Conservation (phyloP, 2,888 invertebrate species). For the Brachypterus glaber region DNA sequence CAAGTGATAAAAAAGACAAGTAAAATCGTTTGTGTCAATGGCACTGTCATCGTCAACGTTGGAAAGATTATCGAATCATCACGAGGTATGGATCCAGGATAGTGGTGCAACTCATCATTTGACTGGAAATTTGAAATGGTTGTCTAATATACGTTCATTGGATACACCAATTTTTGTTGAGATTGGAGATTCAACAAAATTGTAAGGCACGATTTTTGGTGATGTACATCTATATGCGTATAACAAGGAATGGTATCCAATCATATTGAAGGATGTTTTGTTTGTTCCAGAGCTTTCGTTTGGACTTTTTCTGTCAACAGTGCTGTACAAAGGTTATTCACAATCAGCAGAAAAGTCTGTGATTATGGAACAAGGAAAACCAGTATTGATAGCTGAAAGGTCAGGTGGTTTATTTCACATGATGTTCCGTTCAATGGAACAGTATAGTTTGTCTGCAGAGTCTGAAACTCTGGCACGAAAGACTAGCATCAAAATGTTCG, state of each 20-base stretch:
- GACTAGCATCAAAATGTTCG: background rate
- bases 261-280: constrained; percentile 3
- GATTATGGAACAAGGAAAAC: constrained; percentile 1
- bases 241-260: background rate
- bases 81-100: background rate
- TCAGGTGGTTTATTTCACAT: constrained; percentile 13
- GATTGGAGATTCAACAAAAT: background rate
- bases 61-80: no score
- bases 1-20: background rate
- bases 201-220: background rate
- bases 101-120: constrained; percentile 3
- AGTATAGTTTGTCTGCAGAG: background rate
- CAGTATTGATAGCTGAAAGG: constrained; percentile 18
- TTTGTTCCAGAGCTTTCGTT: constrained; percentile 1
- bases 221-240: background rate
- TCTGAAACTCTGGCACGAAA: background rate
- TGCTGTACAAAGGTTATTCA: constrained; percentile 1
- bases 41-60: no score
- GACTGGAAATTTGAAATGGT: background rate
- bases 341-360: background rate
- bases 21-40: no score
- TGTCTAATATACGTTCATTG: background rate
- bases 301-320: constrained; percentile 1
- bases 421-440: constrained; percentile 5
- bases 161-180: background rate